Percentiles rank a stretch among this genome's conserved stretches.
Conservation (phyloP, 2,113 vertebrate species). For the Marmota flaviventris region DNA sequence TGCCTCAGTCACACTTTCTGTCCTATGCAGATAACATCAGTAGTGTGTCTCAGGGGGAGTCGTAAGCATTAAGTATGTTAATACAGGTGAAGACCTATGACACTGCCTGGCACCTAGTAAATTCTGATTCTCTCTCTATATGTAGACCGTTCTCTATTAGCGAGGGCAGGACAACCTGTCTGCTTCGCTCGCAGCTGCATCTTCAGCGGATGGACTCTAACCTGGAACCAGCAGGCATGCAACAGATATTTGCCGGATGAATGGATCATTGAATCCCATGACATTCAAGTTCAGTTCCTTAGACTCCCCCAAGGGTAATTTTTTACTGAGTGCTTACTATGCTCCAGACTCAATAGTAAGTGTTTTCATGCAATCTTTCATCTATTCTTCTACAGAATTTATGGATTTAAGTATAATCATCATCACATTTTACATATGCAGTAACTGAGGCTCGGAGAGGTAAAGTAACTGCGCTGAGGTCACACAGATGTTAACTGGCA, state of each 20-base stretch:
- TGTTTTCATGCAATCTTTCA: background rate
- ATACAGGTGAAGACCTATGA: background rate
- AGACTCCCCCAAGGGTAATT: background rate
- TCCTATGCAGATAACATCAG: background rate
- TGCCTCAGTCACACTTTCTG: constrained; percentile 19
- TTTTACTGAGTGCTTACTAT: background rate
- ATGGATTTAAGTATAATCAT: background rate
- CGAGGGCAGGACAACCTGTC: background rate
- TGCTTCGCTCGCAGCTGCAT: background rate
- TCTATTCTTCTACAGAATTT: background rate
- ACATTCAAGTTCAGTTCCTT: background rate
- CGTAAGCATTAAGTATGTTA: background rate
- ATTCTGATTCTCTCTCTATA: background rate
- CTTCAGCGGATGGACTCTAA: background rate
- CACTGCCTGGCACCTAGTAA: background rate
- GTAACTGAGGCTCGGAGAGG: background rate
- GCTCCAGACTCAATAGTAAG: background rate
- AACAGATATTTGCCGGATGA: background rate
- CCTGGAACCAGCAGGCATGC: background rate
- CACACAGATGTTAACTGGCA: background rate
- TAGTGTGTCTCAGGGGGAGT: background rate
- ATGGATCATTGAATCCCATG: background rate
- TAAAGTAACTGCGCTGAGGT: background rate
- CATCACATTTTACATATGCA: background rate
- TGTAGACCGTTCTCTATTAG: background rate